Base-by-base conservation (phyloP, 2,888 invertebrate species). In the Microplitis manilae region DNA sequence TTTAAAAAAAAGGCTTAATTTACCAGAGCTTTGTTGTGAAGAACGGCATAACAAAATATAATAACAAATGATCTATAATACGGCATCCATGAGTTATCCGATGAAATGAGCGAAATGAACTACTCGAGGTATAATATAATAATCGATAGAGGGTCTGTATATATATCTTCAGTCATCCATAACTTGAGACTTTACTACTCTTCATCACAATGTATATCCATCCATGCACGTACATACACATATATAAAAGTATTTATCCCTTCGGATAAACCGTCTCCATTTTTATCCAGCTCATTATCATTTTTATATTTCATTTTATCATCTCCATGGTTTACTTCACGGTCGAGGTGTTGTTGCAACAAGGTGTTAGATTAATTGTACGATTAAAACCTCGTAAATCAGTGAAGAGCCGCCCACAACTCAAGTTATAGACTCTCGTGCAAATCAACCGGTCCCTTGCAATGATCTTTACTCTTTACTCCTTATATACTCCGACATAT, bases 351-450 rank as follows among this genome's bases (percentile, higher is more conserved):
- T 89, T 89, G 88, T 89, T 89, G 87, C 87, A 89, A 89, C 88
- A 89, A 89, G 89, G 89, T 88, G 89, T 89, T 89, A 89, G 89
- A 89, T 89, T 89, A 89, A 89, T 89, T 89, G 89, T 88, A 83
- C 86, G 89, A 89, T 89, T 89, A 89, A 88, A 88, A 86, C 84
- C 84, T 88, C 89, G 88, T 89, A 89, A 89, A 89, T 89, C 87
- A 88, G 83, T 83, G 80, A 80, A 83, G 80, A 79, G 82, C 85
- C 86, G 86, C 85, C 85, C 84, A 84, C 84, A 79, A 83, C 77
- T 83, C 80, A 81, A 81, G 80, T 80, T 39, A 38, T 60, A 71
- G 61, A 71, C 71, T 65, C 65, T 79, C 77, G 74, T 71, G 77
- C 69, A 70, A 68, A 41, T 59, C 61, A 60, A 40, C 41, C 64